A percentile compares a stretch with the other conserved stretches of the same genome.
Conservation (phyloP, 2,797 vertebrate species). For the Taenioides sp. region DNA sequence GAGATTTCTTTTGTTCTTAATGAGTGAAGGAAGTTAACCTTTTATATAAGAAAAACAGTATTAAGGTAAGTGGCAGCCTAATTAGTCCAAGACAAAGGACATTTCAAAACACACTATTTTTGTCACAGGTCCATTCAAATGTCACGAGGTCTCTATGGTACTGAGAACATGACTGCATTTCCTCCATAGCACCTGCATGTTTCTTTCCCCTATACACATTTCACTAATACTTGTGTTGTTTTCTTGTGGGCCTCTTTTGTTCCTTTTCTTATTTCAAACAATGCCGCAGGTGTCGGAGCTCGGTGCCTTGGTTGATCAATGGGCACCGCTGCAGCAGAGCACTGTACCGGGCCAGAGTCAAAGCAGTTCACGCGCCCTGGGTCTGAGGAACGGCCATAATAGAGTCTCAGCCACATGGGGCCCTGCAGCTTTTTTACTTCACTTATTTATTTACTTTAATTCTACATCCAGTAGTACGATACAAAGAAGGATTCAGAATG, state of each 20-base stretch:
- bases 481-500: too few species aligned
- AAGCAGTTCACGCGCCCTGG: slow-evolving; percentile 50
- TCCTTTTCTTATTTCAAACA: slow-evolving; percentile 31
- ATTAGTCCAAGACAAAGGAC: neutral
- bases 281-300: slow-evolving; percentile 44
- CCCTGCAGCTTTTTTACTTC: too few species aligned
- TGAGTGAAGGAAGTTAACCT: neutral
- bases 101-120: neutral
- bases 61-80: neutral
- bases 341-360: slow-evolving; percentile 10
- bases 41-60: neutral
- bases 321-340: slow-evolving; percentile 22
- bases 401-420: slow-evolving; percentile 26
- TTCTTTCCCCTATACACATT: slow-evolving; percentile 11
- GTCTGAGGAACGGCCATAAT: slow-evolving; percentile 49
- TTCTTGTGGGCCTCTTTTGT: slow-evolving; percentile 25
- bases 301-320: slow-evolving; percentile 57
- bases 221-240: slow-evolving; percentile 28
- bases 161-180: slow-evolving; percentile 9
- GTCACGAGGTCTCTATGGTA: neutral
- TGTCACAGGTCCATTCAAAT: neutral
- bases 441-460: too few species aligned
- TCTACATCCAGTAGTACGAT: too few species aligned
- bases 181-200: neutral
- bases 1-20: neutral